These are phyloP conservation scores for Liodrosophila aerea DNA, from an alignment of 2,888 invertebrate genomes.

Conservation along the genomic window DNA sequence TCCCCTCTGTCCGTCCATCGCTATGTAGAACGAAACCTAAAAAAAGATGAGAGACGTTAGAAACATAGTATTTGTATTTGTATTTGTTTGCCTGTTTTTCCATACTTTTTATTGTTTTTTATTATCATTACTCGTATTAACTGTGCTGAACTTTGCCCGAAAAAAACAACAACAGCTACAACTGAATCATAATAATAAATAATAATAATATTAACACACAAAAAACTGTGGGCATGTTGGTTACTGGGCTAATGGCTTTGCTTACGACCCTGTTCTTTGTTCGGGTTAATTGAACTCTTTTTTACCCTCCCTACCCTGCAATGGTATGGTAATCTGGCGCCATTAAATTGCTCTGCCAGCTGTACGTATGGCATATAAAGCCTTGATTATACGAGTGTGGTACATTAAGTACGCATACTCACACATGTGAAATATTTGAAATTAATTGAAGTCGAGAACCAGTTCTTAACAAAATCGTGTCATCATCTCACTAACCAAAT, in stretches of 20 bases:
- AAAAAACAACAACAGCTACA: constrained; percentile 17
- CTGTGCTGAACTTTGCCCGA: constrained; percentile 43
- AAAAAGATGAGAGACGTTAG: constrained; percentile 8
- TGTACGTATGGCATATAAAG: constrained; percentile 31
- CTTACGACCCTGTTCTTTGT: constrained; percentile 69
- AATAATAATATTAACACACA: constrained; percentile 6
- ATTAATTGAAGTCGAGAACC: constrained; percentile 26
- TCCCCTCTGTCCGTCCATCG: constrained; percentile 11
- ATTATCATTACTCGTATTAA: constrained; percentile 14
- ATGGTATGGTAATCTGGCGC: constrained; percentile 32
- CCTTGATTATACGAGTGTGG: constrained; percentile 37
- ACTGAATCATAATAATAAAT: constrained; percentile 17
- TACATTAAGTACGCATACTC: constrained; percentile 24
- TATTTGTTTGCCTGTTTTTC: constrained; percentile 16
- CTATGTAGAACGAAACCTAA: constrained; percentile 54
- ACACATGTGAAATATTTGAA: constrained; percentile 5
- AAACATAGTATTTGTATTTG: no score
- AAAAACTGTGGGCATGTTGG: constrained; percentile 58
- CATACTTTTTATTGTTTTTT: constrained; percentile 26
- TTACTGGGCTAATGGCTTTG: constrained; percentile 74
- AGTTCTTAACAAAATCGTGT: constrained; percentile 24
- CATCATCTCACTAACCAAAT: constrained; percentile 20
- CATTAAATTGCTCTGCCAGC: constrained; percentile 33
- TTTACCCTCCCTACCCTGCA: constrained; percentile 13
- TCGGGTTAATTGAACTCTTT: constrained; percentile 67